phyloP scores from a whole-genome alignment of 2,888 invertebrate genomes.

The Acrocyrtus sp. region DNA sequence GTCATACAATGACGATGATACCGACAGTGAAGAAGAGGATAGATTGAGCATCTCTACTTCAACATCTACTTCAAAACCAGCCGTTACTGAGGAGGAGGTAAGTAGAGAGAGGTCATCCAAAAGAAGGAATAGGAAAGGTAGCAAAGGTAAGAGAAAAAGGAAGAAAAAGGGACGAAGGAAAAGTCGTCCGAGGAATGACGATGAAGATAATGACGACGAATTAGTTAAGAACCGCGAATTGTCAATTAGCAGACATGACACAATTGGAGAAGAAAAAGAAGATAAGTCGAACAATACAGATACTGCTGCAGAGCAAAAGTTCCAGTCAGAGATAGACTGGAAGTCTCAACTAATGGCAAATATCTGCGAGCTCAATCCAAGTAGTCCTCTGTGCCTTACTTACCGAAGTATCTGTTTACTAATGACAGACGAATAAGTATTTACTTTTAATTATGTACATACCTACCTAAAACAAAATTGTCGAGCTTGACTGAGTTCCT shows the following conservation, averaged over 20 bases:
- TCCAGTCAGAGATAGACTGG: constrained; percentile 40
- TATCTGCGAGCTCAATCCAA: constrained; percentile 40
- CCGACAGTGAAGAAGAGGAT: not conserved
- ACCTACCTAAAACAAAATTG: not conserved
- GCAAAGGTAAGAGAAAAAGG: constrained; percentile 11
- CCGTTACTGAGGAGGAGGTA: not conserved
- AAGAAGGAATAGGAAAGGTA: constrained; percentile 2
- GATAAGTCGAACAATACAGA: not conserved
- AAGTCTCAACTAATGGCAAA: constrained; percentile 44
- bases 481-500: not conserved
- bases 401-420: constrained; percentile 42
- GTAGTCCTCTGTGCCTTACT: constrained; percentile 40
- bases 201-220: not conserved
- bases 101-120: not conserved
- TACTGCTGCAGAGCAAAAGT: constrained; percentile 14
- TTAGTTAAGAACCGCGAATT: not conserved
- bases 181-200: not conserved
- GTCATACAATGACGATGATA: not conserved
- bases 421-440: constrained; percentile 14
- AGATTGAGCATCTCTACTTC: not conserved
- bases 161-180: constrained; percentile 4
- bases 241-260: not conserved
- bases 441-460: not conserved
- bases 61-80: constrained; percentile 12
- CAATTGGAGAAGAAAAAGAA: not conserved